Evolutionary conservation across 2,113 vertebrate species (phyloP), one percentile per base, ranked within the genome.

Genomic region (Tamias sibiricus): DNA sequence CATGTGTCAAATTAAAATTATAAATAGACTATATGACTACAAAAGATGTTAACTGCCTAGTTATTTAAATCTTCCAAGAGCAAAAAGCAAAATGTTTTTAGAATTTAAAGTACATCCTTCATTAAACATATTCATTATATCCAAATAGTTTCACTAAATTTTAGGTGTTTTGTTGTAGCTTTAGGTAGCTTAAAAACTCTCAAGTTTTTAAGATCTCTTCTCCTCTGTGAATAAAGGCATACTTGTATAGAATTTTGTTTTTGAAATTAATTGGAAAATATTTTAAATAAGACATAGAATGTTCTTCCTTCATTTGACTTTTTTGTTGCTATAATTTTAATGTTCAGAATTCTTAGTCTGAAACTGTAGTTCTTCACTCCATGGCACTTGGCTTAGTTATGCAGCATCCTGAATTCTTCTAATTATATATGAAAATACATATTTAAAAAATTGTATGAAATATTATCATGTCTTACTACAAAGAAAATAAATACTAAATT

Each of bases 1-100:
- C 54, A 17, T 71, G 89, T 90, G 32, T 90, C 32, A 84, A 71
- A 79, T 90, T 91, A 75, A 90, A 95, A 87, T 92, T 95, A 1
- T 80, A 90, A 92, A 54, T n/a, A 64, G 40, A 79, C 3, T 71
- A 57, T 4, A 59, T n/a, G n/a, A n/a, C n/a, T n/a, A 57, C 54
- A 62, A 62, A 62, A 62, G 59, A 62, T n/a, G 66, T 19, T 35
- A 69, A 72, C 24, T 68, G 32, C 66, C 16, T 66, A 40, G 35
- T 68, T 90, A 90, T 80, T 88, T 57, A 95, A 59, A 44, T 80
- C 44, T 87, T 94, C 26, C 35, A 42, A 84, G 40, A 96, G 22
- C 57, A 85, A 62, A 72, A 57, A 84, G 30, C 62, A 90, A 74
- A 90, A 44, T 89, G 9, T 10, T 54, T 92, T 88, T 80, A 92